phyloP scores from a whole-genome alignment of 2,113 vertebrate species.

The Sinocyclocheilus anophthalmus region DNA sequence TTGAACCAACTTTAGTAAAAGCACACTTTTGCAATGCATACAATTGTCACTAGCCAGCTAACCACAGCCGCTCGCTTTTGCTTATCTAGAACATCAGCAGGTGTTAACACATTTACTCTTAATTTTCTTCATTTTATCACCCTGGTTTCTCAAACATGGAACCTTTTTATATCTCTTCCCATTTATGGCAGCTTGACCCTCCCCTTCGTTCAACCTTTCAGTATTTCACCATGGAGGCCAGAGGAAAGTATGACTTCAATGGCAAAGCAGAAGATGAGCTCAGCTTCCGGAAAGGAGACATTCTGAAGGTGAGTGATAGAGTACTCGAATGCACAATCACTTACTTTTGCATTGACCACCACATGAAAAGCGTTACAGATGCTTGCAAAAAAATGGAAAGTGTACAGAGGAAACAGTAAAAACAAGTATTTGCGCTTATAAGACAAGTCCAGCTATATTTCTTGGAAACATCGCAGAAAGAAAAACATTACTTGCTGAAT shows the following conservation, averaged over 20 bases:
- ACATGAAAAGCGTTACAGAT: not conserved
- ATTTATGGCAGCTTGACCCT: not conserved
- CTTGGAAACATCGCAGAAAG: not conserved
- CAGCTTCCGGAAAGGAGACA: constrained; percentile 89
- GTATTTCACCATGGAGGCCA: constrained; percentile 83
- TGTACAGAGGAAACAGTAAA: not conserved
- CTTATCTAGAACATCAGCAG: not conserved
- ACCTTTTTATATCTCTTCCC: not conserved
- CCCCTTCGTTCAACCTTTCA: not conserved
- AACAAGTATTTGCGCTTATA: too few relatives aligned
- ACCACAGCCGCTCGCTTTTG: constrained; percentile 23
- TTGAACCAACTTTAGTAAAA: not conserved
- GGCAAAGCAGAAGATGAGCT: constrained; percentile 87
- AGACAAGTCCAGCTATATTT: not conserved
- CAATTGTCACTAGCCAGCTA: not conserved
- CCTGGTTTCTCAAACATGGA: not conserved
- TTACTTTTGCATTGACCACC: not conserved
- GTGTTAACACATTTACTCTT: not conserved
- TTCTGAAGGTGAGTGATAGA: constrained; percentile 82
- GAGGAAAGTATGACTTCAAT: constrained; percentile 86
- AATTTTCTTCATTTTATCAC: not conserved
- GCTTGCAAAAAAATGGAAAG: not conserved
- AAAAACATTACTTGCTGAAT: not conserved
- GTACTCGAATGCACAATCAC: not conserved
- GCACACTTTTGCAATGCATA: not conserved